Evolutionary conservation across 2,113 vertebrate genomes (phyloP).

Genomic region (Oryzias melastigma): DNA sequence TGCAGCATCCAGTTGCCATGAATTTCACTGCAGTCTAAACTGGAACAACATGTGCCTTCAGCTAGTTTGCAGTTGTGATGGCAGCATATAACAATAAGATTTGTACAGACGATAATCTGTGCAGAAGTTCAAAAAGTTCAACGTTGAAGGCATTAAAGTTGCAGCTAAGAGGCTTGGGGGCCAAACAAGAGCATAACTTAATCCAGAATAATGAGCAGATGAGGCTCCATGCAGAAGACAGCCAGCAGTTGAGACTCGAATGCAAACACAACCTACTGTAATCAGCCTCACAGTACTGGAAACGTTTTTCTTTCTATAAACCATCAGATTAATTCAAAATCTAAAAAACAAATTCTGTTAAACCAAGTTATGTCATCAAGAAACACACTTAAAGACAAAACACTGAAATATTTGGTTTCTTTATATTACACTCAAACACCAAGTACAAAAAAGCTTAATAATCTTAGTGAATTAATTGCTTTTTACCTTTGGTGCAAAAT

Average conservation of each 20-base stretch:
- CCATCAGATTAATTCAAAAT: too few relatives aligned
- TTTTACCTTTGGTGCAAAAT: not conserved
- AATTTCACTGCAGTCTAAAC: conserved; percentile 12
- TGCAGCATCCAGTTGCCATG: conserved; percentile 8
- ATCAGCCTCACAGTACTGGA: not conserved
- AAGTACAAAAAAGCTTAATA: too few relatives aligned
- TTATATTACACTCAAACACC: too few relatives aligned
- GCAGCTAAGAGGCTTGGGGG: not conserved
- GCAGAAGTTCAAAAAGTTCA: not conserved
- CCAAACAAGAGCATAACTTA: conserved; percentile 20
- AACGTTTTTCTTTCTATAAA: not conserved
- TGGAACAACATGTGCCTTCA: conserved; percentile 10
- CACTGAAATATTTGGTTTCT: too few relatives aligned
- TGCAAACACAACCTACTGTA: not conserved
- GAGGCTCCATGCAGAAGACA: not conserved
- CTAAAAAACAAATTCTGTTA: too few relatives aligned
- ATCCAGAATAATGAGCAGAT: conserved; percentile 3
- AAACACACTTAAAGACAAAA: too few relatives aligned
- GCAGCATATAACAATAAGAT: not conserved
- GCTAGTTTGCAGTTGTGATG: not conserved
- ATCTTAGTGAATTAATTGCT: too few relatives aligned
- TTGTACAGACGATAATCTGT: too few relatives aligned
- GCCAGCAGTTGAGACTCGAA: not conserved
- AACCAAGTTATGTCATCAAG: too few relatives aligned
- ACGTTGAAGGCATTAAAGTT: conserved; percentile 2